Base-by-base conservation (phyloP, 2,888 invertebrate species). In the Chesias legatella region DNA sequence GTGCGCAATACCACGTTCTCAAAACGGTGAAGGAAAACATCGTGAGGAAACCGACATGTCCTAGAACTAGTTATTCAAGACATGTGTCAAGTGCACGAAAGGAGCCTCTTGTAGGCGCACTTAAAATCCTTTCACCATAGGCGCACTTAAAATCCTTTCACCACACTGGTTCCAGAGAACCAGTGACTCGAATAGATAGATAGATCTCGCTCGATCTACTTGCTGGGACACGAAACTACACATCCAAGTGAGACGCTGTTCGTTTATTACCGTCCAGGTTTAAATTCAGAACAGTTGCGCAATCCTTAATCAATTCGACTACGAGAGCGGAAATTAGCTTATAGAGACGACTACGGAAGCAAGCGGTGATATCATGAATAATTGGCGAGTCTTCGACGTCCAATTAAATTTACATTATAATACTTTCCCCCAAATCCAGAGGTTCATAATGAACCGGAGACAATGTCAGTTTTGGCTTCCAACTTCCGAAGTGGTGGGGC, bases 391-490 rank as follows among this genome's bases (percentile, higher is more conserved):
- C 61, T 53, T 57, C 50, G 56, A 52, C 59, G 55, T 58, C 61
- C 68, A 73, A 74, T 75, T 71, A 73, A 66, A 45, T 73, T 60
- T 43, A 55, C 58, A 68, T 72, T 68, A 64, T 58, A 62, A 63
- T 65, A 73, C 76, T 77, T 79, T 77, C 73, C 67, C 68, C 64
- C 13, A 61, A 65, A 67, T 63, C 57, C 57, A 58, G 60, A 63
- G 53, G 61, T 67, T 66, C 58, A 60, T 71, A 70, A 67, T 67
- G 63, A 65, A 59, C 42, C 56, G 41, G 56, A 71, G 65, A 72
- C 67, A 63, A 71, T 67, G 63, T 51, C 56, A 46, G 46, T 41
- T 33, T 35, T 52, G 53, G 44, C 44, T 58, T 54, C 48, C 40
- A 7, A 23, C 10, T 10, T 30, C 6, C 10, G 24, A 39, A 27